Base-by-base conservation (phyloP, 53 echinoderm and acorn worm species). In the Apostichopus leukothele region DNA sequence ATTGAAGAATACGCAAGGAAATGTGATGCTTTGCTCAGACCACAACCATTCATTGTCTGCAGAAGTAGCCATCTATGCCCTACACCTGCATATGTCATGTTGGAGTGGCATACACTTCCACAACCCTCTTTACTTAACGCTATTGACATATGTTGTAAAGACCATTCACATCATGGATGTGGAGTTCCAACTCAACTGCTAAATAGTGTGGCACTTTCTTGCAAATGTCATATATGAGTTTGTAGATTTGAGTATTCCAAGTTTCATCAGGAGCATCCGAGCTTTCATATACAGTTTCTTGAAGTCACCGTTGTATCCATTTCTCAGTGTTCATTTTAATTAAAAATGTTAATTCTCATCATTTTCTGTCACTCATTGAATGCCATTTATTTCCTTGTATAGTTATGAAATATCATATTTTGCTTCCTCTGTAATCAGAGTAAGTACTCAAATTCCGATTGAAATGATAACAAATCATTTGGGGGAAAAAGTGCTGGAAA, bases 101-200 rank as follows among this genome's bases (percentile, higher is more conserved):
- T 86, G 5, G 86, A 78, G 52, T 5, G 39, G 39, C 14, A 78
- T 78, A 0, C 78, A 0, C 27, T 78, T 8, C 78, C 16, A 0
- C 78, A 27, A 13, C 9, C 78, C 5, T 77, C 78, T 10, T 12
- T 77, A 13, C 7, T 77, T 7, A 86, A 86, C n/a, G 76, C 90
- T 27, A 61, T 86, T n/a, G 86, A 86, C 10, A 75, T 74, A 57
- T 86, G 75, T 53, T 90, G 76, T 76, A 90, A 90, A 39, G 39
- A n/a, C 75, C 10, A 76, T 90, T 5, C 75, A 86, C 52, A 75
- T 90, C 9, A 57, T 86, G 21, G 90, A 90, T 75, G 60, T 90
- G 55, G 90, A 90, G 51, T 90, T 85, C 76, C 86, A 86, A 60
- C 86, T 75, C 25, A 27, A 77, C 18, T 86, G 78, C 63, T 8